Evolutionary conservation across 1,140 invertebrate species (phyloP).

Genomic region (Trachymyrmex septentrionalis): DNA sequence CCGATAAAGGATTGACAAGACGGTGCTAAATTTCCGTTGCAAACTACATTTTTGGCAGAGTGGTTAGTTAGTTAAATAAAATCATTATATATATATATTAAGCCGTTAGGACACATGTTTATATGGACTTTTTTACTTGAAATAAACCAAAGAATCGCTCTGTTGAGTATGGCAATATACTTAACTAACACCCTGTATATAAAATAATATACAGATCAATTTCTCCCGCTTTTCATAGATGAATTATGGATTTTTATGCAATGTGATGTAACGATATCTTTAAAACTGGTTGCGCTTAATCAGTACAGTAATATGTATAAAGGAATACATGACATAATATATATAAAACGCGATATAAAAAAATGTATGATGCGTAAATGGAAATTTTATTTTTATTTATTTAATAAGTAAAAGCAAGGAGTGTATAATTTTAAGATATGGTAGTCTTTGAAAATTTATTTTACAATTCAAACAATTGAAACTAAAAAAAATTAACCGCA

Average conservation of each 20-base stretch:
- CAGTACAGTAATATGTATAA: neutral
- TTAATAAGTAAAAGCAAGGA: neutral
- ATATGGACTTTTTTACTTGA: too few relatives aligned
- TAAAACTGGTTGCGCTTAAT: neutral
- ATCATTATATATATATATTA: neutral
- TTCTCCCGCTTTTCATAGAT: neutral
- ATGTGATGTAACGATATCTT: neutral
- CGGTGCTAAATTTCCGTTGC: neutral
- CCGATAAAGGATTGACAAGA: slow-evolving; percentile 51
- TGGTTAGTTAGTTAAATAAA: slow-evolving; percentile 18
- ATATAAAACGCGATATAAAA: neutral
- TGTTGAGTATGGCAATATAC: too few relatives aligned
- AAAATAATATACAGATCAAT: neutral
- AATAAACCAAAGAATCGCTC: too few relatives aligned
- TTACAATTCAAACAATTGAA: neutral
- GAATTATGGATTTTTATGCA: neutral
- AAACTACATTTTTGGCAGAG: slow-evolving; percentile 9
- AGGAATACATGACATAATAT: neutral
- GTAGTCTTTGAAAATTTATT: neutral
- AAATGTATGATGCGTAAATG: neutral
- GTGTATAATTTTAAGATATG: neutral
- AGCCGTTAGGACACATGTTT: too few relatives aligned
- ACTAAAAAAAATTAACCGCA: neutral
- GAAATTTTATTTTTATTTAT: neutral
- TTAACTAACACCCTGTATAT: too few relatives aligned